Base-by-base conservation (phyloP, 2,797 vertebrate genomes). In the Enteromius unitaeniatus region DNA sequence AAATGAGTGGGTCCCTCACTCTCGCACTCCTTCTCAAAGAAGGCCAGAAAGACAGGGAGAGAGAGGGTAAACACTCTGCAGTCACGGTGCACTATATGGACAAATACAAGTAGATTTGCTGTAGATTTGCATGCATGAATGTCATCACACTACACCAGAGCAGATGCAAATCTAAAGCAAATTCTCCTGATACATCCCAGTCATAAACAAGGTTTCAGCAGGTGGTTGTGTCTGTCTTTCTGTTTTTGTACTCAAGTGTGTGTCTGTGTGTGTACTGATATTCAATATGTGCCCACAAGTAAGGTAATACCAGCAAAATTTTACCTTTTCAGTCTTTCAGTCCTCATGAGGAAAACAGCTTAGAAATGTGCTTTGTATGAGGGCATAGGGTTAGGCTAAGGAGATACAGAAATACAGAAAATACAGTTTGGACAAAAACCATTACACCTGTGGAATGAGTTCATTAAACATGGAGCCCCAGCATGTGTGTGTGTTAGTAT, bases 1-100 rank as follows among this genome's bases (percentile, higher is more conserved):
- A 92, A 90, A 90, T 45, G 62, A 51, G 87, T 91, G 79, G 69
- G 75, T 87, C 89, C 86, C 86, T 90, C 88, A 89, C 84, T 86
- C 79, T 87, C 26, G 60, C 26, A 64, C 60, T 64, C 55, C 37
- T 45, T 58, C 79, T 58, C 53, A 78, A 47, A 78, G 51, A 68
- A 60, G 7, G 21, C 13, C 60, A 68, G 78, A 65, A 28, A 79
- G 60, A 58, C 53, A 64, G 60, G 15, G 26, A 15, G 55, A 40
- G 31, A 13, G 21, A 73, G 55, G 6, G 23, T 19, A n/a, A 47
- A 72, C 26, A 60, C 6, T 67, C 26, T 51, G 6, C 58, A 47
- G n/a, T 45, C 23, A 70, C 9, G 6, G 2, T 62, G 23, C 11
- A 55, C 28, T 55, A 17, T 8, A 19, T 19, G 14, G 49, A n/a